Evolutionary conservation across 2,113 vertebrate species (phyloP), one percentile per base, ranked within the genome.

Genomic region (Cyrtonyx montezumae): DNA sequence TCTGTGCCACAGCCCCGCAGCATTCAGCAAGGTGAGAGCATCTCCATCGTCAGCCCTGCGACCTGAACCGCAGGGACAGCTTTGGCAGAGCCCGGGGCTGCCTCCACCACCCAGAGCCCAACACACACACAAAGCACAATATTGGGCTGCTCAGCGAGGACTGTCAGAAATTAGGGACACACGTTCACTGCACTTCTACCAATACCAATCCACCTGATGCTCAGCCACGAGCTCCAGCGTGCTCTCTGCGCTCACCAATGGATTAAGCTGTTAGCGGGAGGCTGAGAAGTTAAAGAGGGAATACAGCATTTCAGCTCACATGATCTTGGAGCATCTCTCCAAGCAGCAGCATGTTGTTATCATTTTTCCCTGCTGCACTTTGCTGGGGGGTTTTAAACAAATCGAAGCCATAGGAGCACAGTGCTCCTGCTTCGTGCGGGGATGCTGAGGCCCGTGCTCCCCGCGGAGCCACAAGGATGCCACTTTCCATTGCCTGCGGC

Each of bases 261-360:
- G 93, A 94, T 93, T 83, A 92, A 91, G 87, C 92, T 87, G 87
- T 84, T 91, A 93, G 83, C 78, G 89, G 89, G 84, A 93, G 69
- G 77, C 93, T 88, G 84, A 75, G 88, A 91, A 91, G 81, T 85
- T 91, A 87, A 87, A 77, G 84, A 88, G 56, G 15, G 26, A 95
- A 96, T 91, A 96, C 19, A 91, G 80, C 69, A 91, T 96, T 94
- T 84, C 83, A 74, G 79, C 61, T 63, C 88, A 45, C 76, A 77
- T 53, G 76, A 92, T 92, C 77, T 94, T 91, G 58, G 91, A 94
- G 77, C 74, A 81, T 49, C 76, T 66, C 86, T 74, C 81, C 0
- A 3, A 90, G 69, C 88, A 89, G 69, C 73, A 79, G 79, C 55
- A 59, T 69, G 23, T 22, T 26, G 9, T 36, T 59, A 13, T 2